Evolutionary conservation across 2,797 vertebrate species (phyloP).

Genomic region (Eulemur rubriventer): DNA sequence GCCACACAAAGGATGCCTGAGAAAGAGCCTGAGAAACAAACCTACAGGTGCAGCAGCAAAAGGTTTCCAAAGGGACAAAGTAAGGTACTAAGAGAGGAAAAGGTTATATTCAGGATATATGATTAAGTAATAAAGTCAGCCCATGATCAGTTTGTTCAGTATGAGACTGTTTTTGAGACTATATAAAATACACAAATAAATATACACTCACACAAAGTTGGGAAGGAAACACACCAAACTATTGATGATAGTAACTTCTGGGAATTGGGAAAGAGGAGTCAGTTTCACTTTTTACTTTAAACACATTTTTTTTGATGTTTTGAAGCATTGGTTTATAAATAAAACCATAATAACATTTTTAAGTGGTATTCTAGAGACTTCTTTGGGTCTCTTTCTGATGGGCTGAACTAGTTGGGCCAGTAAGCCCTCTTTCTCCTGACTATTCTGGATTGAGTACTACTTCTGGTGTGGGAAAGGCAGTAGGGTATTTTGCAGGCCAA

Average conservation of each 20-base stretch:
- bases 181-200: not conserved
- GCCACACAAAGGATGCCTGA: not conserved
- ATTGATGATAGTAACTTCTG: not conserved
- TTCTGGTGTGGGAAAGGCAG: not conserved
- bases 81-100: not conserved
- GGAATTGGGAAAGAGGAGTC: not conserved
- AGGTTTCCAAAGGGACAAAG: not conserved
- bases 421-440: not conserved
- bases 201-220: not conserved
- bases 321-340: not conserved
- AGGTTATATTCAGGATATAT: not conserved
- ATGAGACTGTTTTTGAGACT: not conserved
- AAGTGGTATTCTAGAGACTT: not conserved
- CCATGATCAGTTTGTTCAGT: not conserved
- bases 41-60: not conserved
- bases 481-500: not conserved
- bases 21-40: not conserved
- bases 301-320: not conserved
- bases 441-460: not conserved
- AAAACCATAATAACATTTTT: not conserved
- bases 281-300: conserved; percentile 1
- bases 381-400: not conserved
- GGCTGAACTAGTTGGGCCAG: not conserved
- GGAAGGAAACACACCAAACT: not conserved
- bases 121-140: not conserved